Evolutionary conservation across 2,797 vertebrate genomes (phyloP).

Genomic region (Nyctibius grandis): DNA sequence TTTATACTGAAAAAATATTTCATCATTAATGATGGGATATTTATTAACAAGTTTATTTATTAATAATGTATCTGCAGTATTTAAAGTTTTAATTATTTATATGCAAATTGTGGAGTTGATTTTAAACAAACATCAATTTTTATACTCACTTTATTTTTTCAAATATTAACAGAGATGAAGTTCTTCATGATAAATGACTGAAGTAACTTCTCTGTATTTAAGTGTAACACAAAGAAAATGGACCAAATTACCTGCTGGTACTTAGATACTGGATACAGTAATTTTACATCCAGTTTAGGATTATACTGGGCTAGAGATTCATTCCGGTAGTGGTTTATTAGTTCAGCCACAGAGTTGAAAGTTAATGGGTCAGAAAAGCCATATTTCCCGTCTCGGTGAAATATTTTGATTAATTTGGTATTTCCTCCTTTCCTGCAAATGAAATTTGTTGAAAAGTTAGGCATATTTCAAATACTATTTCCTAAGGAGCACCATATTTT

Average conservation of each 20-base stretch:
- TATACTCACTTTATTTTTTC: not conserved
- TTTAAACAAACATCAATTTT: not conserved
- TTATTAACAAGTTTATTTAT: not conserved
- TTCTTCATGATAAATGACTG: not conserved
- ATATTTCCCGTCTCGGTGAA: slow-evolving; percentile 96
- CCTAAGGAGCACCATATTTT: not conserved
- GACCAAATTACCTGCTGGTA: slow-evolving; percentile 89
- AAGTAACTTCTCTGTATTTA: not conserved
- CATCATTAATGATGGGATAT: not conserved
- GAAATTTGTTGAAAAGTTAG: slow-evolving; percentile 11
- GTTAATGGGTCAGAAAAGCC: slow-evolving; percentile 98
- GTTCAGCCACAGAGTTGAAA: slow-evolving; percentile 96
- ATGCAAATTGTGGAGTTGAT: not conserved
- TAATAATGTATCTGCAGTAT: not conserved
- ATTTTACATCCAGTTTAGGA: slow-evolving; percentile 95
- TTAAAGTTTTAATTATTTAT: not conserved
- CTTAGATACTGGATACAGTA: slow-evolving; percentile 95
- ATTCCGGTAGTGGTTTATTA: slow-evolving; percentile 98
- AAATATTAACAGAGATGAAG: not conserved
- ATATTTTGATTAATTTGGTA: slow-evolving; percentile 99
- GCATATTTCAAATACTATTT: not conserved
- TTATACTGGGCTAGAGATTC: slow-evolving; percentile 99
- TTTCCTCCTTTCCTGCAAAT: slow-evolving; percentile 95
- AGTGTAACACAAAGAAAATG: not conserved
- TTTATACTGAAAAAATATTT: not conserved